Conservation (phyloP, 2,113 vertebrate species). For the Corvus cornix region DNA sequence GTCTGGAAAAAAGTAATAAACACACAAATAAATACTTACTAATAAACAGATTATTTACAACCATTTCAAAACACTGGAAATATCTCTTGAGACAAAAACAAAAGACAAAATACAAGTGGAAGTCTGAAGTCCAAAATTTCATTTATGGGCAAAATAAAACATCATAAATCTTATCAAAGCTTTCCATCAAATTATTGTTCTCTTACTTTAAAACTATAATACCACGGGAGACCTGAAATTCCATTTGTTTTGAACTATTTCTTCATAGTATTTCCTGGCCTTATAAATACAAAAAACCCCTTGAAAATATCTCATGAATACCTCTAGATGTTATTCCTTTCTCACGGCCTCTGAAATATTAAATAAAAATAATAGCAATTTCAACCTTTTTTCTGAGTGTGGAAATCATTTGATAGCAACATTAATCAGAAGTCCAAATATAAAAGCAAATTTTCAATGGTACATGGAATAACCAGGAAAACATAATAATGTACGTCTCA, state of each 20-base stretch:
- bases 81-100: neutral
- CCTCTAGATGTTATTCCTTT: neutral
- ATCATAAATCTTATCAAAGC: neutral
- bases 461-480: neutral
- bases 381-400: neutral
- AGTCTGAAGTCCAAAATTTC: neutral
- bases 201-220: neutral
- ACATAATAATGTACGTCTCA: neutral
- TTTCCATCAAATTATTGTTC: neutral
- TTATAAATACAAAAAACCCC: neutral
- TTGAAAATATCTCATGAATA: neutral
- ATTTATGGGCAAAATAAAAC: neutral
- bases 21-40: constrained; percentile 18
- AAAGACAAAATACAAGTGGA: neutral
- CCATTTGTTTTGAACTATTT: neutral
- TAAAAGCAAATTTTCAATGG: neutral
- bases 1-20: constrained; percentile 61
- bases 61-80: constrained; percentile 1
- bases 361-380: neutral
- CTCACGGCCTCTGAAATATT: neutral
- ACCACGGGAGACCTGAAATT: neutral
- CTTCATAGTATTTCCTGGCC: neutral
- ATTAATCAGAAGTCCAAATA: neutral
- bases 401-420: neutral
- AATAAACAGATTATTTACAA: constrained; percentile 51